Conservation (phyloP, 1,140 invertebrate genomes). For the Fopius arisanus region DNA sequence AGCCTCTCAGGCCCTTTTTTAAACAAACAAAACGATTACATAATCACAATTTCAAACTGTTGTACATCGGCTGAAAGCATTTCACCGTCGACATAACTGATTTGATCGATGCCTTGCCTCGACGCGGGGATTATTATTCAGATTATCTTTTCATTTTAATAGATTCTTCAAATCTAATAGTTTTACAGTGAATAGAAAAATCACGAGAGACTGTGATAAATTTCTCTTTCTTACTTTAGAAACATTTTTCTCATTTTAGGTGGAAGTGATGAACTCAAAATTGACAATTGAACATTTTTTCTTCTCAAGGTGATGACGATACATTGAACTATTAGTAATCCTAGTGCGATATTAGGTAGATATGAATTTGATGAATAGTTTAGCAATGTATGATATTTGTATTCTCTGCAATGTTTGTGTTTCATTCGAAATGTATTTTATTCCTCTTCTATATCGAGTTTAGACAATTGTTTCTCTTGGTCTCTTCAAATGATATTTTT, state of each 20-base stretch:
- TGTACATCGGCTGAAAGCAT: no score
- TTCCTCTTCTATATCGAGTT: background rate
- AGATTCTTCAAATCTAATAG: background rate
- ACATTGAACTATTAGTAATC: background rate
- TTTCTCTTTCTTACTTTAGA: background rate
- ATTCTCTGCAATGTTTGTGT: background rate
- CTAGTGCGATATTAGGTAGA: slow-evolving; percentile 16
- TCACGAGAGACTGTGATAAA: background rate
- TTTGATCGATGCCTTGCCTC: slow-evolving; percentile 3
- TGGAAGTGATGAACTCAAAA: background rate
- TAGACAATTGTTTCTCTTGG: background rate
- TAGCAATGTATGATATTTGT: background rate
- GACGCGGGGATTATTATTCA: background rate
- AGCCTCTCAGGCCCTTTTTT: no score
- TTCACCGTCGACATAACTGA: no score
- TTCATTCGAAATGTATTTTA: background rate
- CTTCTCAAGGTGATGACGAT: background rate
- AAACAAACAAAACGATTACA: no score
- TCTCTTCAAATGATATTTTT: background rate
- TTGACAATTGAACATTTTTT: background rate
- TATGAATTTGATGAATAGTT: slow-evolving; percentile 5
- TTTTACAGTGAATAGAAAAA: slow-evolving; percentile 1
- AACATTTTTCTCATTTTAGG: background rate
- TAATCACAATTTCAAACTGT: no score
- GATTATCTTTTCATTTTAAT: background rate